These are phyloP conservation scores for Ceriagrion tenellum DNA, from an alignment of 2,888 invertebrate genomes.

Conservation along the genomic window DNA sequence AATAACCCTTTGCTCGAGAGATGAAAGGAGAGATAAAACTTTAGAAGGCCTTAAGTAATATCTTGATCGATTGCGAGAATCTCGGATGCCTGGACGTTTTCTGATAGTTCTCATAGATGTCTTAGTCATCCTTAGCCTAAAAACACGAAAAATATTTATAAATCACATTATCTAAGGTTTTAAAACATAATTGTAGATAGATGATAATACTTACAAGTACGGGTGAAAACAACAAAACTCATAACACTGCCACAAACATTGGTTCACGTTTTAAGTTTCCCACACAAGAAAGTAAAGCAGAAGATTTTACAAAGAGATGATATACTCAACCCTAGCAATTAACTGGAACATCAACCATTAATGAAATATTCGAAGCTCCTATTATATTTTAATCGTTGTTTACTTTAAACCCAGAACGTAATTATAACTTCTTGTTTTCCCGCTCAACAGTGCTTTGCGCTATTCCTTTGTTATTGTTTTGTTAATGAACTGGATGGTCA, in stretches of 20 bases:
- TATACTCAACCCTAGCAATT: not conserved
- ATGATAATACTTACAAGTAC: not conserved
- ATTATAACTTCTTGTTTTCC: not conserved
- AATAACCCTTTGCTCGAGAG: not conserved
- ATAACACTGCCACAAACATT: not conserved
- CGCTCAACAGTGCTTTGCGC: not conserved
- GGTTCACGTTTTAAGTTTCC: not conserved
- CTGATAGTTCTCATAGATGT: not conserved
- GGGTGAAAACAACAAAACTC: not conserved
- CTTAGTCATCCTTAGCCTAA: not conserved
- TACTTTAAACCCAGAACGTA: not conserved
- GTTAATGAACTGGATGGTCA: not conserved
- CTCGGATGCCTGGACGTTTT: not conserved
- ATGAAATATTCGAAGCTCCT: not conserved
- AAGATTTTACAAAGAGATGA: not conserved
- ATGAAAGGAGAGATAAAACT: not conserved
- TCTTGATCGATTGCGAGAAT: not conserved
- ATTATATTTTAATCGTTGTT: not conserved
- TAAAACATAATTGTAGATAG: not conserved
- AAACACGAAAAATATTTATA: not conserved
- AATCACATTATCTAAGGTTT: not conserved
- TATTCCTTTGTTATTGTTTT: not conserved
- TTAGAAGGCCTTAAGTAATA: constrained; percentile 10
- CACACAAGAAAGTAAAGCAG: not conserved
- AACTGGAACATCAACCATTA: not conserved